A percentile compares a stretch with the other conserved stretches of the same genome.
Conservation (phyloP, 2,888 invertebrate species). For the Hypercompe scribonia region DNA sequence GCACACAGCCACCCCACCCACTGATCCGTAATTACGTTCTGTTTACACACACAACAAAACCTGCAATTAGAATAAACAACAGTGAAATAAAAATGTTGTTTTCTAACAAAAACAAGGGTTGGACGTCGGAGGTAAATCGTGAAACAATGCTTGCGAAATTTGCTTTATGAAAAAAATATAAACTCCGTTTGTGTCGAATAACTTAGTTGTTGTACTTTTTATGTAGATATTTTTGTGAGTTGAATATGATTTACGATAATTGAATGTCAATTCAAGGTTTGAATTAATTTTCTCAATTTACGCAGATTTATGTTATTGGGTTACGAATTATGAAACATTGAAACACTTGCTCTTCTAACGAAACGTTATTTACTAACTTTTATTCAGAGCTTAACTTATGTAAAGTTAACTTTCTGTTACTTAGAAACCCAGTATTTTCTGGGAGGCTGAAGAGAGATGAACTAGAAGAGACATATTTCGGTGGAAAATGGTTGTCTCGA, state of each 20-base stretch:
- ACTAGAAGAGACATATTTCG: neutral
- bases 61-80: slow-evolving; percentile 59
- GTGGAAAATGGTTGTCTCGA: neutral
- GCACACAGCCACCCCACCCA: slow-evolving; percentile 34
- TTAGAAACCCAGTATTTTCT: too few relatives aligned
- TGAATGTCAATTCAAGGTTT: slow-evolving; percentile 10
- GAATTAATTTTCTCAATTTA: slow-evolving; percentile 1
- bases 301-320: neutral
- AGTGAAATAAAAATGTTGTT: slow-evolving; percentile 50
- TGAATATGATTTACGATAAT: slow-evolving; percentile 33
- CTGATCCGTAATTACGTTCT: slow-evolving; percentile 54
- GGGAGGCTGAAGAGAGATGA: too few relatives aligned
- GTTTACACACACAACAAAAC: slow-evolving; percentile 56
- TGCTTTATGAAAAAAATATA: slow-evolving; percentile 38
- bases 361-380: neutral
- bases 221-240: slow-evolving; percentile 22
- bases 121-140: slow-evolving; percentile 39
- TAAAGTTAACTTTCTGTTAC: neutral
- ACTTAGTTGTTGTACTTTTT: slow-evolving; percentile 34
- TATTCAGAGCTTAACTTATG: neutral
- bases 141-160: slow-evolving; percentile 36
- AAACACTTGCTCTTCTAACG: neutral
- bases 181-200: slow-evolving; percentile 22
- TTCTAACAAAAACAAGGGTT: slow-evolving; percentile 37
- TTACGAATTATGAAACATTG: neutral